These are phyloP conservation scores for Hozukius guyotensis DNA, from an alignment of 2,797 vertebrate species.

Conservation along the genomic window DNA sequence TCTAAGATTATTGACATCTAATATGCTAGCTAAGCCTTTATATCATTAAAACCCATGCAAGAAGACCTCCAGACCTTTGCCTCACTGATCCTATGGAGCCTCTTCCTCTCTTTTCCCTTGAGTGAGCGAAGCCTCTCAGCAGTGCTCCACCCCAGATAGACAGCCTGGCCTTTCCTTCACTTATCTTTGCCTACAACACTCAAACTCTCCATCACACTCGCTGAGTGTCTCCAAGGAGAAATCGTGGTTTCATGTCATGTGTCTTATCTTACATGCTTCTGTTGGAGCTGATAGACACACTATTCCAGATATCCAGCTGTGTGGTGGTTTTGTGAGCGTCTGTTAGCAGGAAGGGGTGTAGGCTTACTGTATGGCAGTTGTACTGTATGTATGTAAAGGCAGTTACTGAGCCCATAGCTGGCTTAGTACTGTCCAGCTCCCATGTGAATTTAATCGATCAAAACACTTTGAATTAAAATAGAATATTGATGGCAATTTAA, in stretches of 20 bases:
- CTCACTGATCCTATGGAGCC: background rate
- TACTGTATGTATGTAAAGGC: background rate
- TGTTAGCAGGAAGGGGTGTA: slow-evolving; percentile 21
- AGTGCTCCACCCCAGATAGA: slow-evolving; percentile 14
- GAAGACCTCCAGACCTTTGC: background rate
- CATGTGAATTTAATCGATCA: background rate
- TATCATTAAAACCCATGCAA: background rate
- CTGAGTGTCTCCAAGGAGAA: background rate
- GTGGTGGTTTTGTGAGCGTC: background rate
- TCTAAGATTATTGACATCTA: background rate
- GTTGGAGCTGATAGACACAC: slow-evolving; percentile 11
- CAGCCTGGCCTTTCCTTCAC: slow-evolving; percentile 7
- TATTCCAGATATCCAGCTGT: slow-evolving; percentile 8
- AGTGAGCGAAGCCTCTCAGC: slow-evolving; percentile 10
- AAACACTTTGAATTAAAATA: background rate
- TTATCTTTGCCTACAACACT: slow-evolving; percentile 43
- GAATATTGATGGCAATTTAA: slow-evolving; percentile 29
- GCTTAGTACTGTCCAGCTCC: background rate
- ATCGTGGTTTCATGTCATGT: background rate
- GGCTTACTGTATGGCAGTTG: background rate
- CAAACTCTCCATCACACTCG: background rate
- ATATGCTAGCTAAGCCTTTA: background rate
- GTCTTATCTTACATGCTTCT: slow-evolving; percentile 41
- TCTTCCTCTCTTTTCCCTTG: slow-evolving; percentile 31
- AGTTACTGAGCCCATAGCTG: background rate